phyloP scores from a whole-genome alignment of 2,888 invertebrate species.

The Apeira syringaria region DNA sequence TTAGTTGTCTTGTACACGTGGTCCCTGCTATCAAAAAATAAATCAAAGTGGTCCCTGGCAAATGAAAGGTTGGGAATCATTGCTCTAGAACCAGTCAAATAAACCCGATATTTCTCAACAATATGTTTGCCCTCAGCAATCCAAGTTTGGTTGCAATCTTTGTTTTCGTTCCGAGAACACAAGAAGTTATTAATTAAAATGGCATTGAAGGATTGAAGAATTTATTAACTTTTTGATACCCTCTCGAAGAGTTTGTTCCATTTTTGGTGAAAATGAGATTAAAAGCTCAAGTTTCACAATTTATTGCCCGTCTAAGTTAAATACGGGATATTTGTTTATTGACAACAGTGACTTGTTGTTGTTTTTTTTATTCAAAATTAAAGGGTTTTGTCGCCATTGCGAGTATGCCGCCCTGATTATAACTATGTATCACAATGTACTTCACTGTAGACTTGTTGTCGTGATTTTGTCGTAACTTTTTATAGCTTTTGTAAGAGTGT shows the following conservation, averaged over 20 bases:
- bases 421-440: too few relatives aligned
- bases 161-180: conserved; percentile 1
- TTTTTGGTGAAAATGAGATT: conserved; percentile 17
- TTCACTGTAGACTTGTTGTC: neutral
- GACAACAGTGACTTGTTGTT: neutral
- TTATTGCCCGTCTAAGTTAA: conserved; percentile 10
- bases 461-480: too few relatives aligned
- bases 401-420: too few relatives aligned
- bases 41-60: too few relatives aligned
- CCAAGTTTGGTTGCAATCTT: neutral
- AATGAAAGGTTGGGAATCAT: too few relatives aligned
- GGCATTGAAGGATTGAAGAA: conserved; percentile 23
- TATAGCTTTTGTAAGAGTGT: too few relatives aligned
- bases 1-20: too few relatives aligned
- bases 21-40: too few relatives aligned
- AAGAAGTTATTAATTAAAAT: conserved; percentile 21
- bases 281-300: conserved; percentile 6
- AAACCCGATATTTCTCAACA: neutral
- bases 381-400: too few relatives aligned
- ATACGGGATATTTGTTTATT: conserved; percentile 10
- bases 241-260: conserved; percentile 15
- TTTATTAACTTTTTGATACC: conserved; percentile 11
- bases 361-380: too few relatives aligned
- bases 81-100: too few relatives aligned
- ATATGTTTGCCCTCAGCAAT: neutral